Evolutionary conservation across 2,888 invertebrate species (phyloP).

Genomic region (Thecophora atra): DNA sequence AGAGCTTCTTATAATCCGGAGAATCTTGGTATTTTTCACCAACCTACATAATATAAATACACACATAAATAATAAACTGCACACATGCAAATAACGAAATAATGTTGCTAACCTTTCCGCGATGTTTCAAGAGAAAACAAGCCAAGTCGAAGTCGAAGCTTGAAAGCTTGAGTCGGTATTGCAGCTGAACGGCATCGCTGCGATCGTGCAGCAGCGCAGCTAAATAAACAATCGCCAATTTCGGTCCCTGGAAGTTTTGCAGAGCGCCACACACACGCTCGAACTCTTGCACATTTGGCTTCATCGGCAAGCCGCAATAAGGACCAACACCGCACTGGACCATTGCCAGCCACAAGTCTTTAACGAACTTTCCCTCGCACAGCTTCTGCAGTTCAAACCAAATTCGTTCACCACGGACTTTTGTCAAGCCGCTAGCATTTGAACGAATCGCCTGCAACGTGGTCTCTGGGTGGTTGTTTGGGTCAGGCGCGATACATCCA

Average conservation of each 20-base stretch:
- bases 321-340: conserved; percentile 76
- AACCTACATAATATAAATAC: conserved; percentile 49
- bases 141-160: conserved; percentile 84
- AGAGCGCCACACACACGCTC: conserved; percentile 70
- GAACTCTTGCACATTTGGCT: conserved; percentile 76
- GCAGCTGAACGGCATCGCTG: conserved; percentile 77
- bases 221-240: conserved; percentile 79
- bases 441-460: conserved; percentile 80
- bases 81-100: not conserved
- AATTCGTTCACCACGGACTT: conserved; percentile 94
- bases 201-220: conserved; percentile 74
- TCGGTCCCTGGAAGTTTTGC: conserved; percentile 59
- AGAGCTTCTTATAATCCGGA: conserved; percentile 67
- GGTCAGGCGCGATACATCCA: conserved; percentile 81
- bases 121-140: conserved; percentile 78
- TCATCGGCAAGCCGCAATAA: conserved; percentile 80
- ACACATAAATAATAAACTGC: conserved; percentile 17
- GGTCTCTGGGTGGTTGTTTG: conserved; percentile 77
- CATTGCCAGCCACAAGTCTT: conserved; percentile 78
- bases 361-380: conserved; percentile 82
- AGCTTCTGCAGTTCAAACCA: conserved; percentile 95
- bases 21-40: conserved; percentile 50
- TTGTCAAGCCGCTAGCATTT: conserved; percentile 79
- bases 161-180: conserved; percentile 83
- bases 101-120: conserved; percentile 64